Evolutionary conservation across 2,888 invertebrate species (phyloP).

Genomic region (Lepetodrilus schrolli): DNA sequence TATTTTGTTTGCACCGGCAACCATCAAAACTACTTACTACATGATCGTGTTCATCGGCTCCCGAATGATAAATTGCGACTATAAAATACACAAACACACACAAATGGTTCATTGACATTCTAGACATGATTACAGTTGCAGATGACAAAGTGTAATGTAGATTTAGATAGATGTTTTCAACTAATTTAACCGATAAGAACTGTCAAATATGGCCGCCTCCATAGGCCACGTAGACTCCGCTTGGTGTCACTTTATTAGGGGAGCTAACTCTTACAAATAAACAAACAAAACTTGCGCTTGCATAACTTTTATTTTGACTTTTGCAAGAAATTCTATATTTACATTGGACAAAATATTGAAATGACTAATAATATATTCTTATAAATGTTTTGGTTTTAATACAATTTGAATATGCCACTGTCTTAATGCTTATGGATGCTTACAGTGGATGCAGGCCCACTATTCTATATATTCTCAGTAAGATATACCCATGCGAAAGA

Average conservation of each 20-base stretch:
- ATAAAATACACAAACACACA: conserved; percentile 37
- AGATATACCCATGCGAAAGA: too few species aligned
- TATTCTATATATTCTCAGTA: too few species aligned
- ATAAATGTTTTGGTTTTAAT: too few species aligned
- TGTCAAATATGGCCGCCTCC: conserved; percentile 64
- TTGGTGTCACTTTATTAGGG: conserved; percentile 32
- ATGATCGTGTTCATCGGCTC: conserved; percentile 86
- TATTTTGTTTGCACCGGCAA: conserved; percentile 10
- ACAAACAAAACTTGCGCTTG: conserved; percentile 11
- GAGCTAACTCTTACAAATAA: conserved; percentile 32
- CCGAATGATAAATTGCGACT: conserved; percentile 46
- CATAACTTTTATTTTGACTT: too few species aligned
- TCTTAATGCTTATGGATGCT: too few species aligned
- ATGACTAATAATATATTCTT: too few species aligned
- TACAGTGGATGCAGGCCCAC: too few species aligned
- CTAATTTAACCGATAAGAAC: conserved; percentile 23
- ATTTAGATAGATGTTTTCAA: conserved; percentile 35
- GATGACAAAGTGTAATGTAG: neutral
- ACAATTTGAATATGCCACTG: too few species aligned
- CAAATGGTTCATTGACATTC: conserved; percentile 46
- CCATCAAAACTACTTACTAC: conserved; percentile 79
- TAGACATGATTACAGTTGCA: neutral
- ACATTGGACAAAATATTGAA: too few species aligned
- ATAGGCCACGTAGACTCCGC: conserved; percentile 69
- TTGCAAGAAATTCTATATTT: too few species aligned